A percentile compares a stretch with the other conserved stretches of the same genome.
phyloP scores from a whole-genome alignment of 2,888 invertebrate genomes.

The Geophilus truncorum region DNA sequence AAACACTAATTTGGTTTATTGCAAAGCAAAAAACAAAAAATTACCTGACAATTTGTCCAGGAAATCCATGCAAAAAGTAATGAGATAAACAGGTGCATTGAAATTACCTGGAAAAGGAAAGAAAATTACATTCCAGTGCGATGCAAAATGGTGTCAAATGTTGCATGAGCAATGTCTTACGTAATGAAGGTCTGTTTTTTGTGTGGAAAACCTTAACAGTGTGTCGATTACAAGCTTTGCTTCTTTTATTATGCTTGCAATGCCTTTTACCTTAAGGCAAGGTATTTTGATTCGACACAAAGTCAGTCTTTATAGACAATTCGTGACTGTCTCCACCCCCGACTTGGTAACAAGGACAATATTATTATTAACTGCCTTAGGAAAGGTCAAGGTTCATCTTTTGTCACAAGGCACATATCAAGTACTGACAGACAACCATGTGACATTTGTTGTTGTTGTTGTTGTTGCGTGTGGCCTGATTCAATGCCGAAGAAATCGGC shows the following conservation, averaged over 20 bases:
- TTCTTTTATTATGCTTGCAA: background rate
- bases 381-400: background rate
- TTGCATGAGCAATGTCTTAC: background rate
- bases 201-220: background rate
- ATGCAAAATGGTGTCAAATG: background rate
- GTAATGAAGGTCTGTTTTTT: background rate
- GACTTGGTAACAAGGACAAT: background rate
- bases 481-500: background rate
- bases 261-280: background rate
- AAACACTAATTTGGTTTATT: no score
- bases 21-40: no score
- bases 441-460: no score
- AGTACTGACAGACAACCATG: background rate
- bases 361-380: background rate
- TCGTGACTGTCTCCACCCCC: background rate
- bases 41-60: background rate
- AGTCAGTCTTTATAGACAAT: background rate
- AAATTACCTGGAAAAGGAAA: background rate
- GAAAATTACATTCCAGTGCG: background rate
- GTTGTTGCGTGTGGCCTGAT: no score
- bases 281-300: background rate
- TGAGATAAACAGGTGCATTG: background rate
- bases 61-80: background rate
- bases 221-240: background rate
- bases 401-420: background rate